Evolutionary conservation across 2,888 invertebrate genomes (phyloP), one percentile per base, ranked within the genome.

Genomic region (Bembecia ichneumoniformis): DNA sequence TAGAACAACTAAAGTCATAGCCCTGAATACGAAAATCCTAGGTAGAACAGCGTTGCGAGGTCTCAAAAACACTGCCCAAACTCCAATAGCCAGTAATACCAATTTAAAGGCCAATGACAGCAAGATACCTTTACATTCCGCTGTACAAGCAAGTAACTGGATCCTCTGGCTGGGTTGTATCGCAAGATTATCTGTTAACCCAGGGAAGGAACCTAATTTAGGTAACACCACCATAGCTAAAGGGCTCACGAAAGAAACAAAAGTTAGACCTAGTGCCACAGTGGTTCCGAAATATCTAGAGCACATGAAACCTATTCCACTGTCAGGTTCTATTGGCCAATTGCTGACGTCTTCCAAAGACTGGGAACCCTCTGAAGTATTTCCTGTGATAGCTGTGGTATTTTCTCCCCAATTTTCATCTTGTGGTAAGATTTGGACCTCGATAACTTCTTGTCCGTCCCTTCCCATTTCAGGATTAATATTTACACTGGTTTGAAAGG

Each of bases 371-470:
- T 98, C 98, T 0, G 96, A 97, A 1, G 98, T 98, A 68, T 97
- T 97, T 9, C 97, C 98, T 0, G 98, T 98, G 35, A 98, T 93
- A 1, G 97, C 98, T 0, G 98, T 98, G 0, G 98, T 98, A 66
- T 96, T 98, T 77, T 98, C 98, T n/a, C 96, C 97, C 98, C 98
- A 98, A 77, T 97, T 97, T 69, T 98, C 98, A 82, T 98, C 98
- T 83, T 97, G 94, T 0, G 97, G 97, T 51, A 98, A 82, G 58
- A 98, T 97, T 86, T 98, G 97, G 36, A 98, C 97, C 86, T 98
- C 97, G 47, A 98, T 97, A 10, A 96, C 94, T 81, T 97, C 96
- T 71, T 96, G 96, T 0, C 95, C 95, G 55, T 95, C 93, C 49
- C 92, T 81, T 1, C 89, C 88, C 58, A 93, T 94, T 57, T 94